Percentiles rank a stretch among this genome's conserved stretches.
phyloP scores from a whole-genome alignment of 1,140 invertebrate genomes.

The Neocloeon triangulifer region DNA sequence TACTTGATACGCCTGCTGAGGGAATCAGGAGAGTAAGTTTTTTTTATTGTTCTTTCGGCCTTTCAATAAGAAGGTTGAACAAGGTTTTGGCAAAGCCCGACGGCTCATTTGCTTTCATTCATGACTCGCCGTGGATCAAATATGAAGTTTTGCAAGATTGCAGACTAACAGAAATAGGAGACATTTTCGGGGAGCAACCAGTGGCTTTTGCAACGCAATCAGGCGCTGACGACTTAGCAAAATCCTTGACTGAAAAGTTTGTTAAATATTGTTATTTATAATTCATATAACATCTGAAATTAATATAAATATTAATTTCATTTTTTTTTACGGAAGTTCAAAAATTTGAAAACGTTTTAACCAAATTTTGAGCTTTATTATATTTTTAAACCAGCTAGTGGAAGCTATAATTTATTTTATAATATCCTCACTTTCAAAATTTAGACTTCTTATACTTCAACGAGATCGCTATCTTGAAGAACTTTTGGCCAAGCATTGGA shows the following conservation, averaged over 20 bases:
- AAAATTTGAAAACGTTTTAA: no score
- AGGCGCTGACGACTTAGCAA: no score
- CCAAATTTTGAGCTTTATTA: no score
- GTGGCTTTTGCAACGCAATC: not conserved
- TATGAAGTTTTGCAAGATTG: conserved; percentile 17
- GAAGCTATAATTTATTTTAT: no score
- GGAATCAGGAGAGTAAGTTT: conserved; percentile 10
- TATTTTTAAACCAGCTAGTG: no score
- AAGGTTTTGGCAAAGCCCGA: conserved; percentile 9
- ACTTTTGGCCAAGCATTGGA: not conserved
- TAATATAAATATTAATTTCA: no score
- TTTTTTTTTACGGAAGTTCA: no score
- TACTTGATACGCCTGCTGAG: no score
- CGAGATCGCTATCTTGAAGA: not conserved
- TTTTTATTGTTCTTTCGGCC: not conserved
- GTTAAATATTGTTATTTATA: no score
- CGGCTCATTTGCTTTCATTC: conserved; percentile 17
- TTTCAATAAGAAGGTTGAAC: conserved; percentile 2
- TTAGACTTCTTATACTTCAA: not conserved
- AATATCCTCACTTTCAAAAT: no score
- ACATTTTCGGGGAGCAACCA: conserved; percentile 6
- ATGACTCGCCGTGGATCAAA: conserved; percentile 15
- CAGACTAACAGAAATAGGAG: conserved; percentile 16
- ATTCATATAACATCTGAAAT: no score
- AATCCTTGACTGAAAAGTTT: no score